A percentile compares a stretch with the other conserved stretches of the same genome.
Conservation (phyloP, 2,797 vertebrate genomes). For the Cossypha dichroa region DNA sequence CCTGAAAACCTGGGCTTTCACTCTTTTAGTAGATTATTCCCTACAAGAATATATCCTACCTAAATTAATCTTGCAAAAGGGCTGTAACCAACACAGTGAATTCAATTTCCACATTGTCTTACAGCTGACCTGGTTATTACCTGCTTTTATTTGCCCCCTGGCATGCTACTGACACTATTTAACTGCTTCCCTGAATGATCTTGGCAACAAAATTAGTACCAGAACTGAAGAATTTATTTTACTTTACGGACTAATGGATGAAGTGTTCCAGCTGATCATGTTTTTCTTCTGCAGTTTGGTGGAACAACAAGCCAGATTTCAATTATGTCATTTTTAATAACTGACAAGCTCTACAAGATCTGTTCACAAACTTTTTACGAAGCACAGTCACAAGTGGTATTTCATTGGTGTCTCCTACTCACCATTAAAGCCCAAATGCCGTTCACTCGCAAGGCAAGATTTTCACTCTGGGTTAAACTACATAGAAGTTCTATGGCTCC, state of each 20-base stretch:
- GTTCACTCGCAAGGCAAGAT: slow-evolving; percentile 94
- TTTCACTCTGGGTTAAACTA: slow-evolving; percentile 97
- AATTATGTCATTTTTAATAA: neutral
- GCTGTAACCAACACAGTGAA: neutral
- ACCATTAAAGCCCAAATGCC: slow-evolving; percentile 99
- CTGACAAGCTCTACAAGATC: neutral
- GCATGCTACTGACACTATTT: neutral
- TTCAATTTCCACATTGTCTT: neutral
- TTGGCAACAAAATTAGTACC: neutral
- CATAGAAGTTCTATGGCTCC: slow-evolving; percentile 97
- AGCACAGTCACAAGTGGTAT: neutral
- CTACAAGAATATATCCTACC: neutral
- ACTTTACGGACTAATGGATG: neutral
- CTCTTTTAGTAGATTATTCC: neutral
- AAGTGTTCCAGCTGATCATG: neutral
- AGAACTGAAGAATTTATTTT: neutral
- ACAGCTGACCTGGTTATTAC: neutral
- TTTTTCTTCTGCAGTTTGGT: neutral
- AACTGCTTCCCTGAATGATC: neutral
- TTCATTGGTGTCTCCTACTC: slow-evolving; percentile 43
- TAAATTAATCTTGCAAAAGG: neutral
- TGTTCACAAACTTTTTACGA: neutral
- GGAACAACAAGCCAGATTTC: neutral
- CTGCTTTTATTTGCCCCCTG: neutral
- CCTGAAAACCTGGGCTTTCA: neutral